These are phyloP conservation scores for Crotalus helleri DNA, from an alignment of 2,113 vertebrate genomes.

Conservation along the genomic window DNA sequence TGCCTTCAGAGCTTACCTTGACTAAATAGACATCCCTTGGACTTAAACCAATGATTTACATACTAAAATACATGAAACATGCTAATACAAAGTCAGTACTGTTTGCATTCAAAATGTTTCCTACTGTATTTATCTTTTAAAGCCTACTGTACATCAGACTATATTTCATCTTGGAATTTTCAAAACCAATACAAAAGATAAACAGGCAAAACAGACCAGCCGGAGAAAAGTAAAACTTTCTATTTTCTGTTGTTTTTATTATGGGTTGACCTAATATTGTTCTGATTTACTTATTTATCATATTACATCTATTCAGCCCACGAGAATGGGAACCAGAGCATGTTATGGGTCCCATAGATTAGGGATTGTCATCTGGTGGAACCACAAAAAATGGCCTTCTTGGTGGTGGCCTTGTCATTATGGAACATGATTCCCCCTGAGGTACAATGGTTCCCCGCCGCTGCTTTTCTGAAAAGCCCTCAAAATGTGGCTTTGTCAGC, in stretches of 20 bases:
- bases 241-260: neutral
- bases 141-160: neutral
- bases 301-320: neutral
- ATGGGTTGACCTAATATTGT: neutral
- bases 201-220: neutral
- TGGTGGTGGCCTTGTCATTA: neutral
- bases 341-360: neutral
- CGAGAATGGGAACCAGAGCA: neutral
- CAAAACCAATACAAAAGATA: neutral
- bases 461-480: neutral
- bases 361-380: neutral
- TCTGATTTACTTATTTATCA: neutral
- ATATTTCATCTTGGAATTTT: neutral
- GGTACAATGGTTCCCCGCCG: accelerated
- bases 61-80: neutral
- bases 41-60: neutral
- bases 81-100: neutral
- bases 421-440: neutral
- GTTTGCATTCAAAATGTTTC: neutral
- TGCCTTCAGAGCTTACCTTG: neutral
- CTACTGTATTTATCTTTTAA: neutral
- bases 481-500: too few species aligned
- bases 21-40: neutral
- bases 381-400: neutral
- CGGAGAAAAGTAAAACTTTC: neutral